Evolutionary conservation across 2,113 vertebrate species (phyloP).

Genomic region (Motacilla tschutschensis): DNA sequence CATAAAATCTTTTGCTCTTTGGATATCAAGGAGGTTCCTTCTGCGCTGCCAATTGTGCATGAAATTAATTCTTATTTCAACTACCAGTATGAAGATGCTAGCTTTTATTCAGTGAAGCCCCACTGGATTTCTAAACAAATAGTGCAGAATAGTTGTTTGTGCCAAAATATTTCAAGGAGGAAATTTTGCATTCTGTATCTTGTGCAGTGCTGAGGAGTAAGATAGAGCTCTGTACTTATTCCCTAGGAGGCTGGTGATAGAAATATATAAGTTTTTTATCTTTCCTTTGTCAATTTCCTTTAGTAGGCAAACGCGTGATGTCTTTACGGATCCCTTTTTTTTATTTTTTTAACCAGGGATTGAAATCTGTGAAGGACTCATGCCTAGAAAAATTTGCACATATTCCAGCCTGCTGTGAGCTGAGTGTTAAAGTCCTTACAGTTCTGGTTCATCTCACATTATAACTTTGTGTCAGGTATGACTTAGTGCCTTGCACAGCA

Average conservation of each 20-base stretch:
- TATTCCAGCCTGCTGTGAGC: not conserved
- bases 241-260: constrained; percentile 28
- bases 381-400: not conserved
- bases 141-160: constrained; percentile 32
- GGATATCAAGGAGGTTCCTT: constrained; percentile 64
- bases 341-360: not conserved
- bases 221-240: constrained; percentile 32
- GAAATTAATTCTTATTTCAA: constrained; percentile 73
- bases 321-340: not conserved
- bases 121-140: constrained; percentile 65
- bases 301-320: not conserved
- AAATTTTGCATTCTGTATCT: constrained; percentile 54
- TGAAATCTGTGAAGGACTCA: not conserved
- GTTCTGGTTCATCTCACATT: not conserved
- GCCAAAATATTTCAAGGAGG: constrained; percentile 50
- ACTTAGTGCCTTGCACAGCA: not conserved
- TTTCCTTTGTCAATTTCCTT: constrained; percentile 35
- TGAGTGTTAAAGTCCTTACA: not conserved
- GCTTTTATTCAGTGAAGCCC: constrained; percentile 55
- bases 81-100: constrained; percentile 51
- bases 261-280: constrained; percentile 29
- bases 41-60: constrained; percentile 69
- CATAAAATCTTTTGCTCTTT: constrained; percentile 62
- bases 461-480: not conserved
- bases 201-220: not conserved